Percentiles rank a stretch among this genome's conserved stretches.
These are phyloP conservation scores for Campylomormyrus tamandua DNA, from an alignment of 2,113 vertebrate genomes.

Conservation along the genomic window DNA sequence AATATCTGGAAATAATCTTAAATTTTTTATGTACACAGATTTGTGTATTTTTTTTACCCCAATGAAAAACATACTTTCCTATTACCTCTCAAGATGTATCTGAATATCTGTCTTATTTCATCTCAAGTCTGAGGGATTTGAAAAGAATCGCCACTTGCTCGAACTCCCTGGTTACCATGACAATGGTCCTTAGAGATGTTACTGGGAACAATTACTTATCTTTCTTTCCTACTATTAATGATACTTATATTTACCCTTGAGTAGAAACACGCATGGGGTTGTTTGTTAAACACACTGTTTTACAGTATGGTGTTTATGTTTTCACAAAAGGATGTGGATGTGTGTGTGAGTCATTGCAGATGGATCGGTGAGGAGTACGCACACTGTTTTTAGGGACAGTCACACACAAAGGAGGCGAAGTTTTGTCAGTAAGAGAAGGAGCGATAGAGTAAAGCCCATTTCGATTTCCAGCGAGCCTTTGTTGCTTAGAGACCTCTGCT, in stretches of 20 bases:
- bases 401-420: background rate
- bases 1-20: background rate
- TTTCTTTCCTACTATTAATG: constrained; percentile 27
- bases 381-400: background rate
- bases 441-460: background rate
- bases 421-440: background rate
- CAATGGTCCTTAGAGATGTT: constrained; percentile 45
- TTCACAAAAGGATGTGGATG: constrained; percentile 15
- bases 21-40: background rate
- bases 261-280: constrained; percentile 21
- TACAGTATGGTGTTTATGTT: constrained; percentile 29
- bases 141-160: constrained; percentile 38
- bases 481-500: constrained; percentile 9
- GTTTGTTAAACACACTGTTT: constrained; percentile 15
- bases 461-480: background rate
- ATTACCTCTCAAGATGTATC: constrained; percentile 2
- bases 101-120: constrained; percentile 19
- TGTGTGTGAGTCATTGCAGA: background rate
- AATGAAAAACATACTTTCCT: background rate
- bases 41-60: background rate
- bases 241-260: constrained; percentile 41
- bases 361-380: background rate
- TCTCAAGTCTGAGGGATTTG: constrained; percentile 23
- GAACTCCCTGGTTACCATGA: constrained; percentile 59
- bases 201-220: constrained; percentile 48